Percentiles rank a stretch among this genome's conserved stretches.
Conservation (phyloP, 2,113 vertebrate species). For the Chaetura pelagica region DNA sequence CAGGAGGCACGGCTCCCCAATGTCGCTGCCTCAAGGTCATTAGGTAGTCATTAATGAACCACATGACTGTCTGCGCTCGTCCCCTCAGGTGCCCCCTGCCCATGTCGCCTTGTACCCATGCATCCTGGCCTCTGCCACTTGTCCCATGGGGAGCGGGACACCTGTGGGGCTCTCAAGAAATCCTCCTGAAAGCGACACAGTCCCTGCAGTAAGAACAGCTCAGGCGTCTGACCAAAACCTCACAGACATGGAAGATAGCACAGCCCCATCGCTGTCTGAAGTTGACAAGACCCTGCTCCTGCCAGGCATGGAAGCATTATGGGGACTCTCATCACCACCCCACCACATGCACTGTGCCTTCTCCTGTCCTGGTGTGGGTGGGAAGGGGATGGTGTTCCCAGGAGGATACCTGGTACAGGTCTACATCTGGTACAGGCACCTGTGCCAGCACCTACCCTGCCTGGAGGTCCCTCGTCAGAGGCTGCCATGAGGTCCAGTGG, state of each 20-base stretch:
- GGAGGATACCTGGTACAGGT: not conserved
- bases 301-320: not conserved
- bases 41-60: conserved; percentile 33
- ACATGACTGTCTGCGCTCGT: fast-evolving
- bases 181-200: not conserved
- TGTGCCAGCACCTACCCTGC: not conserved
- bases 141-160: not conserved
- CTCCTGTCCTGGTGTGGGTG: not conserved
- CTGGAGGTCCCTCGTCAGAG: not conserved
- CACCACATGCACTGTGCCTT: not conserved
- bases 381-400: not conserved
- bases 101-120: not conserved
- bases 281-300: not conserved
- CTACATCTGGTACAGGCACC: not conserved
- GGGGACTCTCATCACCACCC: not conserved
- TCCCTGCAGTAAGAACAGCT: not conserved
- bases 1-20: not conserved
- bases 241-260: fast-evolving
- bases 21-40: not conserved
- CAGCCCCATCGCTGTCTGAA: too few relatives aligned
- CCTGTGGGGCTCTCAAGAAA: not conserved
- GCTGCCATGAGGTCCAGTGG: not conserved
- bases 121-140: not conserved
- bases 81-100: not conserved
- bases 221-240: not conserved